Evolutionary conservation across 1,140 invertebrate species (phyloP).

Genomic region (Nasonia giraulti): DNA sequence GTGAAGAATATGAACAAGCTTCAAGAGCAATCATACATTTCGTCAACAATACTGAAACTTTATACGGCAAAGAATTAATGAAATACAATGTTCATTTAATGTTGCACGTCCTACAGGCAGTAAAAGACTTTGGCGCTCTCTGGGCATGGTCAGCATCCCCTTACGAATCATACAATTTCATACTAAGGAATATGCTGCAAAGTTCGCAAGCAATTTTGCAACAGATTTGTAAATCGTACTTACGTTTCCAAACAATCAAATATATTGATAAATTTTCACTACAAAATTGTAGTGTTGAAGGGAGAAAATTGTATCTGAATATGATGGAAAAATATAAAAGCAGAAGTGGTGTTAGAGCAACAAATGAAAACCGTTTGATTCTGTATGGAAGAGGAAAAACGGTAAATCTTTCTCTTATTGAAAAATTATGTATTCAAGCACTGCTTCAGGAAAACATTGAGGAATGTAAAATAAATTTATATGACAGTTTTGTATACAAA

Average conservation of each 20-base stretch:
- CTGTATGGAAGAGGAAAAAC: constrained; percentile 38
- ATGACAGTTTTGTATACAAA: not conserved
- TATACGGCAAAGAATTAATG: constrained; percentile 29
- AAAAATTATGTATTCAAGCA: constrained; percentile 36
- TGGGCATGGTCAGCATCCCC: constrained; percentile 39
- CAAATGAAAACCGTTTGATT: not conserved
- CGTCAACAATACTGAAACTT: not conserved
- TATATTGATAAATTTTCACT: not conserved
- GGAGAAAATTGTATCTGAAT: not conserved
- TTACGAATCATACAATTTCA: constrained; percentile 27
- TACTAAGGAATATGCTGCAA: constrained; percentile 1
- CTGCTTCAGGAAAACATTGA: not conserved
- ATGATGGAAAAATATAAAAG: constrained; percentile 40
- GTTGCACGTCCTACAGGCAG: constrained; percentile 13
- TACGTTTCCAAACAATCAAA: constrained; percentile 40
- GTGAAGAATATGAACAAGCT: too few species aligned
- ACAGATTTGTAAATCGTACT: constrained; percentile 52
- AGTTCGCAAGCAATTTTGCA: constrained; percentile 11
- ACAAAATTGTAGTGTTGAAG: too few species aligned
- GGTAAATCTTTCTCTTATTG: constrained; percentile 23
- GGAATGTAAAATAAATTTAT: not conserved
- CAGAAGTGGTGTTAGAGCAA: not conserved
- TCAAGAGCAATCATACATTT: not conserved
- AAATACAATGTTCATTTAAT: constrained; percentile 40
- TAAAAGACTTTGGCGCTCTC: constrained; percentile 24